Evolutionary conservation across 2,113 vertebrate species (phyloP).

Genomic region (Platichthys stellatus): DNA sequence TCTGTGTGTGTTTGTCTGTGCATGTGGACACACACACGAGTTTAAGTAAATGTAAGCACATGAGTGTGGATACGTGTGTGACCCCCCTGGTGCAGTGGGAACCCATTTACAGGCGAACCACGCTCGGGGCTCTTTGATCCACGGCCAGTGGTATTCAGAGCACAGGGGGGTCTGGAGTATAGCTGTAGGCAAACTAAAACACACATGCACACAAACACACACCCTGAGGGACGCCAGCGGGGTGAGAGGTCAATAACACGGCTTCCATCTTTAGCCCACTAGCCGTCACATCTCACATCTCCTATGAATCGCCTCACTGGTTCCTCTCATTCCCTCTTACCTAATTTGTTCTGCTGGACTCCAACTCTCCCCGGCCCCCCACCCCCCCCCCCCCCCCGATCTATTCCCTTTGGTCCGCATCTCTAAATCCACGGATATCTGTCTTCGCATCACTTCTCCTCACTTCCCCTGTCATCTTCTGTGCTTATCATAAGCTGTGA

Average conservation of each 20-base stretch:
- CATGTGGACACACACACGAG: neutral
- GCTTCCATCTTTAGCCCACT: slow-evolving; percentile 64
- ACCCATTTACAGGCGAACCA: slow-evolving; percentile 65
- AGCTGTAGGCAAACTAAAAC: slow-evolving; percentile 69
- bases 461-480: slow-evolving; percentile 44
- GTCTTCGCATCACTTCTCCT: slow-evolving; percentile 31
- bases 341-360: slow-evolving; percentile 60
- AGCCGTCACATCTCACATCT: slow-evolving; percentile 50
- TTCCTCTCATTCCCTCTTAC: slow-evolving; percentile 54
- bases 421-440: slow-evolving; percentile 53
- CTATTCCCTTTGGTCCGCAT: slow-evolving; percentile 23
- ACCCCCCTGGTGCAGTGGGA: slow-evolving; percentile 51
- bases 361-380: neutral
- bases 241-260: slow-evolving; percentile 70
- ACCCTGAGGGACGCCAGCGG: slow-evolving; percentile 61
- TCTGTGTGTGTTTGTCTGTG: slow-evolving; percentile 10
- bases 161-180: slow-evolving; percentile 67
- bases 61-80: slow-evolving; percentile 38
- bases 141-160: slow-evolving; percentile 67
- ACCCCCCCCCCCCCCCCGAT: slow-evolving; percentile 20
- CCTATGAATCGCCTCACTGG: slow-evolving; percentile 34
- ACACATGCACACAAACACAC: slow-evolving; percentile 31
- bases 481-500: slow-evolving; percentile 62
- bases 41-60: slow-evolving; percentile 3
- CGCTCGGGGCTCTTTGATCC: slow-evolving; percentile 69